Evolutionary conservation across 2,888 invertebrate genomes (phyloP), one percentile per base, ranked within the genome.

Genomic region (Mesoligia furuncula): DNA sequence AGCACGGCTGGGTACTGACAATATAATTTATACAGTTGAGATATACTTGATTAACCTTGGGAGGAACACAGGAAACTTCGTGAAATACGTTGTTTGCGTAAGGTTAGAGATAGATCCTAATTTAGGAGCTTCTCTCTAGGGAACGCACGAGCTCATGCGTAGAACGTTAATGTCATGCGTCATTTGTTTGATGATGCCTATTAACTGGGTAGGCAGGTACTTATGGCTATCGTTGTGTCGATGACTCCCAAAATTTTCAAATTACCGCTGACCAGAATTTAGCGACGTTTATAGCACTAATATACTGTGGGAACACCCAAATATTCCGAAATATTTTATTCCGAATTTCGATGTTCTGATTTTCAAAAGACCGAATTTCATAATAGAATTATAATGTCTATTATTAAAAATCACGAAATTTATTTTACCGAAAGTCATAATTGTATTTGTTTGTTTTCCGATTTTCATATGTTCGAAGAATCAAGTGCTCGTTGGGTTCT

Each of bases 1-100:
- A 86, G 83, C 85, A 80, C 82, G 85, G 86, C 79, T 90, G 87
- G 85, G 85, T 88, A 87, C 88, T 87, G 89, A 89, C 88, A 90
- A 87, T 82, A 81, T 89, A 88, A 89, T 88, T 86, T 90, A 86
- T 80, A 81, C 80, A 75, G 69, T 77, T 71, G 71, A 83, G 75
- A 74, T 88, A 80, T 82, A 79, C 77, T 80, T 85, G 79, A 80
- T 86, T 83, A 81, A 72, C 78, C 73, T 86, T 88, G 85, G 79
- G 61, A 42, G 57, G 36, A 77, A 59, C 59, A 75, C 76, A 69
- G 76, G 87, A 73, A 88, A 79, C 77, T 77, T 74, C 51, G 74
- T 83, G 77, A 83, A 83, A 82, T 77, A 77, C 57, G 31, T 42
- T 69, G 65, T 65, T 82, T 69, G 51, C 51, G 42, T 54, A 54